A percentile compares a stretch with the other conserved stretches of the same genome.
Evolutionary conservation across 2,888 invertebrate genomes (phyloP).

Genomic region (Polymixis lichenea): DNA sequence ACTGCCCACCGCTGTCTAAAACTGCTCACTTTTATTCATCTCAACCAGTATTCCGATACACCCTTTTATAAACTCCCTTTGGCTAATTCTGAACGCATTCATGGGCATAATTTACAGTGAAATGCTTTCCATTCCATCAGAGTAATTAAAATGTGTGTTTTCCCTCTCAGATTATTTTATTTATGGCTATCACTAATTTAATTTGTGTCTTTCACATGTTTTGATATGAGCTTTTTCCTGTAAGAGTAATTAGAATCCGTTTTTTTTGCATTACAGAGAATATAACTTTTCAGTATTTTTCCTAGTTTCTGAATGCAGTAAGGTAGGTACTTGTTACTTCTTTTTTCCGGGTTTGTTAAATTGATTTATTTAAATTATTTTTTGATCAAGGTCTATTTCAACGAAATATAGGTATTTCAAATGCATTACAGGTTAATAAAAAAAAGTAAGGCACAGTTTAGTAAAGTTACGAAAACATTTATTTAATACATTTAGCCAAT

Average conservation of each 20-base stretch:
- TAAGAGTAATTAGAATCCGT: background rate
- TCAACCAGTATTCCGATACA: slow-evolving; percentile 45
- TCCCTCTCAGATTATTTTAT: slow-evolving; percentile 33
- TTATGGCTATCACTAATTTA: slow-evolving; percentile 31
- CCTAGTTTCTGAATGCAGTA: background rate
- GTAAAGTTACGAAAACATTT: background rate
- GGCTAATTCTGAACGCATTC: slow-evolving; percentile 51
- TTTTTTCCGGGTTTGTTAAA: background rate
- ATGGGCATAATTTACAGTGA: slow-evolving; percentile 50
- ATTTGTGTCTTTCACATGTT: slow-evolving; percentile 21
- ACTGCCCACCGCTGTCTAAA: slow-evolving; percentile 44
- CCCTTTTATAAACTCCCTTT: slow-evolving; percentile 50
- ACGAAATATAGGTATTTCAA: background rate
- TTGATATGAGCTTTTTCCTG: background rate
- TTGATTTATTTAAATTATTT: background rate
- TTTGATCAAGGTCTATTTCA: background rate
- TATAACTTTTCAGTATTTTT: background rate
- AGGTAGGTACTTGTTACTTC: background rate
- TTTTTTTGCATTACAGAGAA: background rate
- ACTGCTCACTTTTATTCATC: slow-evolving; percentile 59
- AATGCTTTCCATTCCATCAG: slow-evolving; percentile 50
- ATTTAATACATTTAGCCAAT: background rate
- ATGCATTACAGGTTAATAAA: background rate
- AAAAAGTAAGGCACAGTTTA: background rate
- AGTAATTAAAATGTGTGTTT: slow-evolving; percentile 53